These are phyloP conservation scores for Oophaga sylvatica DNA, from an alignment of 2,797 vertebrate genomes.

Conservation along the genomic window DNA sequence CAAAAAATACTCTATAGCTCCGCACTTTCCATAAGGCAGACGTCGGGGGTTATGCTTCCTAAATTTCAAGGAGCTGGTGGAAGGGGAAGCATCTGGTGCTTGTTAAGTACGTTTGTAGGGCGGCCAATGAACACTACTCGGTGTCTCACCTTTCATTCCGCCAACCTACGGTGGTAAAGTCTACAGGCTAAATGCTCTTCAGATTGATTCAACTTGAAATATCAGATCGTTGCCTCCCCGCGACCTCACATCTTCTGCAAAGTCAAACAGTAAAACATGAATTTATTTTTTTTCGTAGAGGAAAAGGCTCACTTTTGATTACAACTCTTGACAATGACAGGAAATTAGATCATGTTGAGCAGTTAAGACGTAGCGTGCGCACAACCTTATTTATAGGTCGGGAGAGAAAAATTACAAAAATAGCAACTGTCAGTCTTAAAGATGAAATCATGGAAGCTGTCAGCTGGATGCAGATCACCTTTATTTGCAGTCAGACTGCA, in stretches of 20 bases:
- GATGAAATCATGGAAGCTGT: not conserved
- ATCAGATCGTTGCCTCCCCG: not conserved
- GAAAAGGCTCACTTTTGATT: not conserved
- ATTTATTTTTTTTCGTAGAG: not conserved
- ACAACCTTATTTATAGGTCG: not conserved
- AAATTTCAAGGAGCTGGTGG: slow-evolving; percentile 63
- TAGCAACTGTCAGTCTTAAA: not conserved
- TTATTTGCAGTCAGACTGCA: not conserved
- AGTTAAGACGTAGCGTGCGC: not conserved
- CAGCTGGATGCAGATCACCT: not conserved
- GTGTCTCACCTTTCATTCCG: slow-evolving; percentile 67
- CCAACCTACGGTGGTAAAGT: slow-evolving; percentile 66
- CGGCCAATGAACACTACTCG: slow-evolving; percentile 67
- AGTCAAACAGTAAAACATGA: not conserved
- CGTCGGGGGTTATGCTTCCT: slow-evolving; percentile 63
- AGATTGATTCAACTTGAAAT: slow-evolving; percentile 35
- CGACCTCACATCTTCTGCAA: not conserved
- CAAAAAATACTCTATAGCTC: slow-evolving; percentile 63
- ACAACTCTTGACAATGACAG: slow-evolving; percentile 16
- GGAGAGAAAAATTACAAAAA: not conserved
- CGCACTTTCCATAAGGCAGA: slow-evolving; percentile 66
- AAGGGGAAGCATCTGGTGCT: slow-evolving; percentile 70
- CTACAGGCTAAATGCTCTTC: slow-evolving; percentile 66
- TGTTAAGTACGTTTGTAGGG: slow-evolving; percentile 62
- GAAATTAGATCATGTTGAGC: slow-evolving; percentile 26